Evolutionary conservation across 2,888 invertebrate species (phyloP).

Genomic region (Ophioninae sp.): DNA sequence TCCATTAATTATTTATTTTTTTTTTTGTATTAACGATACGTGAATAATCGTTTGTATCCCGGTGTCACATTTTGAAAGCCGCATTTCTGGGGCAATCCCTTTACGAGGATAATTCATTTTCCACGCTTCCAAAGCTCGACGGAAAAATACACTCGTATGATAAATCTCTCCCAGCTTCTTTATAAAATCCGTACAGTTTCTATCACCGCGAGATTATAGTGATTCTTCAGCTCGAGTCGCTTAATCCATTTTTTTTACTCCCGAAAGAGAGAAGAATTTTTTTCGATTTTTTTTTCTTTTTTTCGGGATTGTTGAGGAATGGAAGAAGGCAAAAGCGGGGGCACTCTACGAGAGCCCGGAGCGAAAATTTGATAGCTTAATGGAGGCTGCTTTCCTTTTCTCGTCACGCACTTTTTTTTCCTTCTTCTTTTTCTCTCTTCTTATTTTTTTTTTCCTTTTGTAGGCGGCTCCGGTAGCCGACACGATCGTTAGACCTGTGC

Average conservation of each 20-base stretch:
- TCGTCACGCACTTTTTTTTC: slow-evolving; percentile 31
- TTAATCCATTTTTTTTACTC: not conserved
- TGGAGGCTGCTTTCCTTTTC: slow-evolving; percentile 48
- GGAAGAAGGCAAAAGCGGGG: slow-evolving; percentile 5
- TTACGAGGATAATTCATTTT: too few species aligned
- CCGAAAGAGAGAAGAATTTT: not conserved
- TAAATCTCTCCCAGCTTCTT: too few species aligned
- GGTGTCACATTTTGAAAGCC: too few species aligned
- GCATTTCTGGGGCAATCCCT: too few species aligned
- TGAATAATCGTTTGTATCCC: too few species aligned
- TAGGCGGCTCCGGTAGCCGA: slow-evolving; percentile 37
- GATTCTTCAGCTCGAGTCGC: not conserved
- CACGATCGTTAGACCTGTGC: slow-evolving; percentile 41
- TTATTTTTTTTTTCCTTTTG: slow-evolving; percentile 4
- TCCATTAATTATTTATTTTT: too few species aligned
- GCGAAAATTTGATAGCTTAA: slow-evolving; percentile 50
- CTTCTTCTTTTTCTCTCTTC: too few species aligned
- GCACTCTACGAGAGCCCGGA: slow-evolving; percentile 16
- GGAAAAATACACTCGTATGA: too few species aligned
- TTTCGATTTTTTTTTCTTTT: not conserved
- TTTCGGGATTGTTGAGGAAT: slow-evolving; percentile 11
- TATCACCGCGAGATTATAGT: not conserved
- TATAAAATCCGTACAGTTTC: too few species aligned
- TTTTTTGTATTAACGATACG: too few species aligned
- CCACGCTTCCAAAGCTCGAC: too few species aligned